phyloP scores from a whole-genome alignment of 2,888 invertebrate species.

The Drosophila gaucha region DNA sequence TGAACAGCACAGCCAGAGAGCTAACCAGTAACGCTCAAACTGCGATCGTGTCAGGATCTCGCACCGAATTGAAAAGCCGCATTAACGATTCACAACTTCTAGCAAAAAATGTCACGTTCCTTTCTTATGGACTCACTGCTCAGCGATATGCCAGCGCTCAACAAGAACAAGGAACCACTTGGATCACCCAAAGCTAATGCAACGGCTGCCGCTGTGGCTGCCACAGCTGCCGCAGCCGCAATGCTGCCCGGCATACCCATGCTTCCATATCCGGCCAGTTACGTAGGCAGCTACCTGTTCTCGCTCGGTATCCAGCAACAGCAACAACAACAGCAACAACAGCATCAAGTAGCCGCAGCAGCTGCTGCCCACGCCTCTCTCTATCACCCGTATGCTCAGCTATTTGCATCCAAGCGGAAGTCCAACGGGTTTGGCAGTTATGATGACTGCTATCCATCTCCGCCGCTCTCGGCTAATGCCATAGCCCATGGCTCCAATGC shows the following conservation, averaged over 20 bases:
- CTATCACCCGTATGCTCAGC: slow-evolving; percentile 76
- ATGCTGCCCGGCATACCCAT: slow-evolving; percentile 84
- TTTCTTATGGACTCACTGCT: slow-evolving; percentile 93
- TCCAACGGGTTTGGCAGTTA: slow-evolving; percentile 59
- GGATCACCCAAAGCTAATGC: slow-evolving; percentile 63
- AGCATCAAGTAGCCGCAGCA: slow-evolving; percentile 56
- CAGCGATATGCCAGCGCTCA: slow-evolving; percentile 86
- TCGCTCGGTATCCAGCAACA: slow-evolving; percentile 88
- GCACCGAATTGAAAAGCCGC: not conserved
- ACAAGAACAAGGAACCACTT: slow-evolving; percentile 74
- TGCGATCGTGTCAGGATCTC: slow-evolving; percentile 73
- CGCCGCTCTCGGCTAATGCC: slow-evolving; percentile 63
- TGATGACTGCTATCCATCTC: slow-evolving; percentile 66
- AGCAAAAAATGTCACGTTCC: slow-evolving; percentile 90
- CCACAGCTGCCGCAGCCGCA: slow-evolving; percentile 84
- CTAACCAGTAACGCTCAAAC: slow-evolving; percentile 69
- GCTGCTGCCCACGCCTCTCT: slow-evolving; percentile 63
- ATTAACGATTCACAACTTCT: not conserved
- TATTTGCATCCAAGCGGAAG: slow-evolving; percentile 76
- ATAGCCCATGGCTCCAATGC: slow-evolving; percentile 24
- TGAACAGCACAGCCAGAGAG: slow-evolving; percentile 33
- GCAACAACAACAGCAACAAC: slow-evolving; percentile 85
- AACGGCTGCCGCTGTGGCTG: slow-evolving; percentile 83
- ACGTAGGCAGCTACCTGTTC: slow-evolving; percentile 88
- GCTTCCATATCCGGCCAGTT: slow-evolving; percentile 88